These are phyloP conservation scores for Apis laboriosa DNA, from an alignment of 1,140 invertebrate species.

Conservation along the genomic window DNA sequence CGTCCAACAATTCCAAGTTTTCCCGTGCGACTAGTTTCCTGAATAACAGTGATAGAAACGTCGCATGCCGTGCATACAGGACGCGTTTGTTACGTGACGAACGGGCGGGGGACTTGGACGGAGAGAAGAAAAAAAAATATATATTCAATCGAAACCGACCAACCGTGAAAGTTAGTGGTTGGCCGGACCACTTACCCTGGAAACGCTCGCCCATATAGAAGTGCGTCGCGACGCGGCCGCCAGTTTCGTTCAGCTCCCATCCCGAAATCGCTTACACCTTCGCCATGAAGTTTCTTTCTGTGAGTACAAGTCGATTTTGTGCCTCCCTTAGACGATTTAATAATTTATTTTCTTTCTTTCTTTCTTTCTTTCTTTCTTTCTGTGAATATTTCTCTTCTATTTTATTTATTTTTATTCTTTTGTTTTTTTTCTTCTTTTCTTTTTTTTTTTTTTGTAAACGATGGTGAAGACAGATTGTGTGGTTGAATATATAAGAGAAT, in stretches of 20 bases:
- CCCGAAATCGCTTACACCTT: conserved; percentile 69
- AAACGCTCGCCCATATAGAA: conserved; percentile 77
- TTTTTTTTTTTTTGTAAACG: no score
- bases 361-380: background rate
- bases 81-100: conserved; percentile 50
- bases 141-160: conserved; percentile 64
- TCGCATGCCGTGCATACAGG: conserved; percentile 63
- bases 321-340: no score
- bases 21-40: conserved; percentile 26
- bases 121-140: conserved; percentile 52
- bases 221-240: conserved; percentile 69
- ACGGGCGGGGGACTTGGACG: conserved; percentile 25
- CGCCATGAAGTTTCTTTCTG: conserved; percentile 72
- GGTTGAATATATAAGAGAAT: no score
- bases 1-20: conserved; percentile 8
- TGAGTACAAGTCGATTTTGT: conserved; percentile 65
- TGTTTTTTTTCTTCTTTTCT: no score
- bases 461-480: no score
- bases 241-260: conserved; percentile 75
- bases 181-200: conserved; percentile 49
- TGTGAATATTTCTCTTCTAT: background rate
- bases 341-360: no score
- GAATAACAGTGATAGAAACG: conserved; percentile 40
- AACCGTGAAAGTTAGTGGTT: conserved; percentile 71
- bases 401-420: background rate